Base-by-base conservation (phyloP, 2,797 vertebrate genomes). In the Pterois miles region DNA sequence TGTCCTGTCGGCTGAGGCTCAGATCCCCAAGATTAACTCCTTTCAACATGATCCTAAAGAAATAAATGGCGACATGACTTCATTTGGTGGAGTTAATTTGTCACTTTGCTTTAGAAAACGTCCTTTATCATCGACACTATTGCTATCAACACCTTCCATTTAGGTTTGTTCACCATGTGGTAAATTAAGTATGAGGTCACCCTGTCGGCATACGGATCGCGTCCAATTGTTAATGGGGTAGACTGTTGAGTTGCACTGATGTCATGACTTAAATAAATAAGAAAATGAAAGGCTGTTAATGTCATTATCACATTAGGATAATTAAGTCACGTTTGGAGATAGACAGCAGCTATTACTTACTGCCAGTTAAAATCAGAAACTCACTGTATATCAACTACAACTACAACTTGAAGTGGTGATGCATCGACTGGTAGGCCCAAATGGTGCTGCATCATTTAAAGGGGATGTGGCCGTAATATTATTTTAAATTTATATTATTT, bases 161-260 rank as follows among this genome's bases (percentile, higher is more conserved):
- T 43, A 16, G 65, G 65, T 74, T 84, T 68, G 63, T 52, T 72
- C 74, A 40, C 74, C 85, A 84, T 87, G 82, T 89, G 84, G 68
- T 87, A 72, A 76, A 82, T 82, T 56, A 78, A 74, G 83, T 6
- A 91, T 91, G 83, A 89, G 58, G 70, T 93, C 90, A 91, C 53
- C 50, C 66, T 73, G 65, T 2, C 71, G 72, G 69, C 79, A 79
- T 84, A 83, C 40, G 7, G 43, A 64, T 78, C 69, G 66, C 80
- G 80, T 92, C 83, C 89, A 82, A 71, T 57, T 65, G 68, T 86
- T 88, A 83, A 87, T 87, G 70, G 66, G 54, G 25, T 34, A 60
- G 67, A 72, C 73, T 78, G 57, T 84, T 14, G 34, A 81, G 68
- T 66, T 65, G 25, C 59, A 36, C 56, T 86, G 77, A 87, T 84